Evolutionary conservation across 2,888 invertebrate genomes (phyloP).

Genomic region (Geotrupes spiniger): DNA sequence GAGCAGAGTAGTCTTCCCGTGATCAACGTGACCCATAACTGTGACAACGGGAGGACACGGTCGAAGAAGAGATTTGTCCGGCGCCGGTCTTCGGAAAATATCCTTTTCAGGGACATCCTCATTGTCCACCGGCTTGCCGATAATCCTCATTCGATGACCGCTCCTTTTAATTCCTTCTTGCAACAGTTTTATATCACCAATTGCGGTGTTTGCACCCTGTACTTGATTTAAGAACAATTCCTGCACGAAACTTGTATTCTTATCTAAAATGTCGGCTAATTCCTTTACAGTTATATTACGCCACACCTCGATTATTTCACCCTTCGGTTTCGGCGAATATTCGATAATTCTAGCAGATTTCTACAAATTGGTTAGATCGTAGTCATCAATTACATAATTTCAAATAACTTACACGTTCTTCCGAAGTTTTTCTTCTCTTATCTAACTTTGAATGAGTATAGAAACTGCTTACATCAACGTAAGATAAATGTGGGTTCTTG

Average conservation of each 20-base stretch:
- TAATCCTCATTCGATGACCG: slow-evolving; percentile 46
- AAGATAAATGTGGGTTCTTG: too few relatives aligned
- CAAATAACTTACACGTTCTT: slow-evolving; percentile 56
- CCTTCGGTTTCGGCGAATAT: slow-evolving; percentile 59
- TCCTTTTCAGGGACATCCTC: slow-evolving; percentile 35
- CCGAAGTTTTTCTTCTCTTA: slow-evolving; percentile 62
- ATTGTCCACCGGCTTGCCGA: slow-evolving; percentile 36
- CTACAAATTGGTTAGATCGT: slow-evolving; percentile 39
- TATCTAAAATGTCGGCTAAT: slow-evolving; percentile 63
- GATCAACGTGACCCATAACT: slow-evolving; percentile 99
- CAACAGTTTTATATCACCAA: slow-evolving; percentile 42
- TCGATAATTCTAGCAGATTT: slow-evolving; percentile 57
- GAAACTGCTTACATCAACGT: slow-evolving; percentile 27
- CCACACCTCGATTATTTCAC: slow-evolving; percentile 68
- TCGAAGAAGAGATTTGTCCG: slow-evolving; percentile 62
- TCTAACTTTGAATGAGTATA: slow-evolving; percentile 47
- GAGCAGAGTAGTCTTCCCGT: slow-evolving; percentile 96
- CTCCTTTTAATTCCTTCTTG: slow-evolving; percentile 43
- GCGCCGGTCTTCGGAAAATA: slow-evolving; percentile 62
- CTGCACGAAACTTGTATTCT: slow-evolving; percentile 58
- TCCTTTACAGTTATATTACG: slow-evolving; percentile 76
- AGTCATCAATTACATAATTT: slow-evolving; percentile 2
- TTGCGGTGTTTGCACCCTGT: slow-evolving; percentile 33
- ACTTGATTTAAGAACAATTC: slow-evolving; percentile 44
- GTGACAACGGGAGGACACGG: slow-evolving; percentile 91